A percentile compares a stretch with the other conserved stretches of the same genome.
These are phyloP conservation scores for Danio jaintianensis DNA, from an alignment of 2,797 vertebrate species.

Conservation along the genomic window DNA sequence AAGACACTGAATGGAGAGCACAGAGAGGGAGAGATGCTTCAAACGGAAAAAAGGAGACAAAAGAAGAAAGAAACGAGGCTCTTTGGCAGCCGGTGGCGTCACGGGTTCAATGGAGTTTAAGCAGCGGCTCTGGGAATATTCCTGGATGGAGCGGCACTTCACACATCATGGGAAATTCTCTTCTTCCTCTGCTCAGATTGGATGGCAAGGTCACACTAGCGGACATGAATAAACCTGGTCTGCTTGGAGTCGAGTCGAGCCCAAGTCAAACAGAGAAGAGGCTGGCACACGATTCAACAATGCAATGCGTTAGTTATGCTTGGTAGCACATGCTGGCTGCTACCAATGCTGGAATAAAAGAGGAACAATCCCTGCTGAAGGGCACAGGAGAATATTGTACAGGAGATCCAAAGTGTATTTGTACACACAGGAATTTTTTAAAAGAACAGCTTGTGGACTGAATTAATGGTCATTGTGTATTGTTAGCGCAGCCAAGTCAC, in stretches of 20 bases:
- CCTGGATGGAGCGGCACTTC: constrained; percentile 3
- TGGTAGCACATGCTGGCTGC: constrained; percentile 19
- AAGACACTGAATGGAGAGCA: background rate
- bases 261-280: constrained; percentile 33
- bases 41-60: constrained; percentile 1
- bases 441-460: background rate
- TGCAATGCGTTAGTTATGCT: background rate
- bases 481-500: background rate
- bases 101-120: constrained; percentile 9
- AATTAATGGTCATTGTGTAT: background rate
- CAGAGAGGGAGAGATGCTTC: constrained; percentile 25
- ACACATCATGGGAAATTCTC: constrained; percentile 5
- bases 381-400: background rate
- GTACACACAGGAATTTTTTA: background rate
- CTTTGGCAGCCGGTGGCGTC: background rate
- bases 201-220: constrained; percentile 53
- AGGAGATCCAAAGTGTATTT: background rate
- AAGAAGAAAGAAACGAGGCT: constrained; percentile 12
- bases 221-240: constrained; percentile 29
- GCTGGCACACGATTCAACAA: constrained; percentile 35
- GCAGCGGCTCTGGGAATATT: background rate
- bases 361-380: background rate
- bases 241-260: constrained; percentile 35
- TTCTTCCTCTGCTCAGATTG: constrained; percentile 29
- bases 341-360: background rate